Conservation (phyloP, 2,113 vertebrate species). For the Struthidea cinerea region DNA sequence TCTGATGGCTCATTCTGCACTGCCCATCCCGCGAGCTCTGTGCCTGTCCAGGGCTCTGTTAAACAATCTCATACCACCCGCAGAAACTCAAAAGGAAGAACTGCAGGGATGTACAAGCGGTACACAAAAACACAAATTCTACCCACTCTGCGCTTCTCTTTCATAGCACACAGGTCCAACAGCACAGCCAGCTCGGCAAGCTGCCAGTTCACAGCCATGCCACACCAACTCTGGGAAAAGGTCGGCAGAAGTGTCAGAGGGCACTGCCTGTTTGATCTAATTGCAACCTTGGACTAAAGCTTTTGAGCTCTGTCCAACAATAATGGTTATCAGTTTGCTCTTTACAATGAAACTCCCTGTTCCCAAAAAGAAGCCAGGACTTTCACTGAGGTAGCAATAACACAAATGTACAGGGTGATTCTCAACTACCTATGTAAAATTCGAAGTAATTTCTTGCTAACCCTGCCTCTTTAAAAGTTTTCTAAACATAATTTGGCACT, state of each 20-base stretch:
- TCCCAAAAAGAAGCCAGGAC: background rate
- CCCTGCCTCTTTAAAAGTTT: background rate
- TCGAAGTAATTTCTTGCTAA: background rate
- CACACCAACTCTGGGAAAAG: background rate
- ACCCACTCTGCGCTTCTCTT: background rate
- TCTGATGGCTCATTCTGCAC: rapidly evolving
- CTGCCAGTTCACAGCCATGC: background rate
- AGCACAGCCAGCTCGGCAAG: background rate
- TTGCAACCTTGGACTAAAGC: background rate
- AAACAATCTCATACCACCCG: background rate
- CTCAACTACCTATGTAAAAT: background rate
- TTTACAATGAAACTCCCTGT: background rate
- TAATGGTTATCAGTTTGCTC: background rate
- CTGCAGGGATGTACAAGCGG: background rate
- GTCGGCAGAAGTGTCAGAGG: background rate
- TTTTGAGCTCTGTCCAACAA: background rate
- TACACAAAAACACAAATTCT: background rate
- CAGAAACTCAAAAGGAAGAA: background rate
- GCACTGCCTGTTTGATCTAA: background rate
- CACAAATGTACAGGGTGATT: background rate
- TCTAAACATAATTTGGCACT: background rate
- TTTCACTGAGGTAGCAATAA: background rate
- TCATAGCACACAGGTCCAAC: background rate
- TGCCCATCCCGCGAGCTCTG: rapidly evolving
- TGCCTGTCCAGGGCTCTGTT: rapidly evolving